Evolutionary conservation across 2,113 vertebrate genomes (phyloP).

Genomic region (Promerops cafer): DNA sequence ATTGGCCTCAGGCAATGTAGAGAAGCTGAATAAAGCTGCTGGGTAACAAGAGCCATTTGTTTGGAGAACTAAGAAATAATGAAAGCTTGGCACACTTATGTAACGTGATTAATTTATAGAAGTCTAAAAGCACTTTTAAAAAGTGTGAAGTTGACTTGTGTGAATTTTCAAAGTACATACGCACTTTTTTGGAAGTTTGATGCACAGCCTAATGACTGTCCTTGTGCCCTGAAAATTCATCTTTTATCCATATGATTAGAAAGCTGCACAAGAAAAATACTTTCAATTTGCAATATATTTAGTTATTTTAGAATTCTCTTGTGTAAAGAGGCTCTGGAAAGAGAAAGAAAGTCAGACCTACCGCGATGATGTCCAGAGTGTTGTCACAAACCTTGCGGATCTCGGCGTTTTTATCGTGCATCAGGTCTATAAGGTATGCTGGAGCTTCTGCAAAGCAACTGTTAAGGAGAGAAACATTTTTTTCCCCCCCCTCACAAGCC

Average conservation of each 20-base stretch:
- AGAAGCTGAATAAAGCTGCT: not conserved
- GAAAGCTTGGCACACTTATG: not conserved
- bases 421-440: constrained; percentile 94
- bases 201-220: not conserved
- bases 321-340: not conserved
- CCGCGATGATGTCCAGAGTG: constrained; percentile 94
- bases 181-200: not conserved
- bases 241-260: not conserved
- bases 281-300: not conserved
- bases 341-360: constrained; percentile 62
- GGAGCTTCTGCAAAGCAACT: constrained; percentile 82
- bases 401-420: constrained; percentile 95
- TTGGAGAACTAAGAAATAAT: not conserved
- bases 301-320: not conserved
- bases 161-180: not conserved
- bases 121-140: not conserved
- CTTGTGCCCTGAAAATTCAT: not conserved
- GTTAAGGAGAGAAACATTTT: constrained; percentile 71
- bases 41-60: constrained; percentile 1
- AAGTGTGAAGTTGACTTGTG: not conserved
- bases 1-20: not conserved
- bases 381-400: constrained; percentile 97
- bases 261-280: not conserved
- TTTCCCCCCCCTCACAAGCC: rapidly evolving
- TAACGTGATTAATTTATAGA: not conserved